These are phyloP conservation scores for Hydropsyche tenuis DNA, from an alignment of 1,140 invertebrate genomes.

Conservation along the genomic window DNA sequence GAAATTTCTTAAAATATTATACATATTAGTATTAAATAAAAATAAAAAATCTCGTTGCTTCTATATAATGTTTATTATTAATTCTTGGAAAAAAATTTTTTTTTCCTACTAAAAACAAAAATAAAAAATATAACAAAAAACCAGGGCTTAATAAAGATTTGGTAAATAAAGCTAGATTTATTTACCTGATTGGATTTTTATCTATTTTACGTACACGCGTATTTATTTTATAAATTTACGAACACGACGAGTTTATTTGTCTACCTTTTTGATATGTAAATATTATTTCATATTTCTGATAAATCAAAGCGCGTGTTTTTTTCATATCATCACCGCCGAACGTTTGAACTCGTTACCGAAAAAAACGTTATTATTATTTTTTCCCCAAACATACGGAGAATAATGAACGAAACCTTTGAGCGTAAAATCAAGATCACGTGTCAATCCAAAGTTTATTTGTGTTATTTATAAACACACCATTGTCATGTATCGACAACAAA, in stretches of 20 bases:
- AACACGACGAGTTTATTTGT: neutral
- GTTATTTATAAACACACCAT: slow-evolving; percentile 1
- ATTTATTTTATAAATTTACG: too few relatives aligned
- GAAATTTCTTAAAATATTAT: too few relatives aligned
- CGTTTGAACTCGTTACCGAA: neutral
- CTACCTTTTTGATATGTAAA: neutral
- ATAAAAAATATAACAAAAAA: too few relatives aligned
- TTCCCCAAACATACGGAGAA: neutral
- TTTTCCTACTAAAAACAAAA: too few relatives aligned
- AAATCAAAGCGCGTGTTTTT: neutral
- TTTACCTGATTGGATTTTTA: too few relatives aligned
- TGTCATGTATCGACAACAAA: neutral
- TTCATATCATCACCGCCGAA: neutral
- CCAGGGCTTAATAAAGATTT: too few relatives aligned
- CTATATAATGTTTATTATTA: too few relatives aligned
- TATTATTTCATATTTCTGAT: neutral
- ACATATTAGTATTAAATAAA: too few relatives aligned
- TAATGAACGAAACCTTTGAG: slow-evolving; percentile 2
- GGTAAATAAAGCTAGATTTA: too few relatives aligned
- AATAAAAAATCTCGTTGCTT: too few relatives aligned
- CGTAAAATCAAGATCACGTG: slow-evolving; percentile 14
- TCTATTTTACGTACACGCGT: too few relatives aligned
- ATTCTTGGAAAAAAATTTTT: too few relatives aligned
- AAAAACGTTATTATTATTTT: neutral
- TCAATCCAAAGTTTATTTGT: slow-evolving; percentile 12